phyloP scores from a whole-genome alignment of 1,140 invertebrate genomes.

The Cataglyphis hispanica region DNA sequence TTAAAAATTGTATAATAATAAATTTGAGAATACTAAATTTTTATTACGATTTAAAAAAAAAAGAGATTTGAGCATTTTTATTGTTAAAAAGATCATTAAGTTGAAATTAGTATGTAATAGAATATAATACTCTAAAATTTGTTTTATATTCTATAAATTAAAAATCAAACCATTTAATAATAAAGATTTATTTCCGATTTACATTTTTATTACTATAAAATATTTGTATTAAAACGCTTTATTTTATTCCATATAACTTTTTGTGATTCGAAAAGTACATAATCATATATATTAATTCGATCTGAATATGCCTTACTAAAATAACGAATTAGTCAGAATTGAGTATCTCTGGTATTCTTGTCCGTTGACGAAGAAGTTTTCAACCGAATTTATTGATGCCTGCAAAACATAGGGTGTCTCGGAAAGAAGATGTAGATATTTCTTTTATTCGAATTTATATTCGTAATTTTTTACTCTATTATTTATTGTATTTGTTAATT shows the following conservation, averaged over 20 bases:
- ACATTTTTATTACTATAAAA: neutral
- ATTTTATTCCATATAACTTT: neutral
- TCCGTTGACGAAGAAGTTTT: slow-evolving; percentile 34
- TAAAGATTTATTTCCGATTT: neutral
- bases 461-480: neutral
- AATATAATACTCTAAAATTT: neutral
- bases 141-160: slow-evolving; percentile 2
- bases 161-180: neutral
- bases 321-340: slow-evolving; percentile 43
- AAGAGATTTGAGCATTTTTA: neutral
- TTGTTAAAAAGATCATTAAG: neutral
- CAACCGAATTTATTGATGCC: slow-evolving; percentile 21
- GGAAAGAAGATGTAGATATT: neutral
- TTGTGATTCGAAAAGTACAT: neutral
- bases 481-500: neutral
- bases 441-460: neutral
- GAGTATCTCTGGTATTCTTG: slow-evolving; percentile 28
- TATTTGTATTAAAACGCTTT: neutral
- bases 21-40: neutral
- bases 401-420: neutral
- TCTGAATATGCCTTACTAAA: neutral
- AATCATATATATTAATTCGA: neutral
- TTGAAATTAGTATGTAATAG: neutral
- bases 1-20: neutral
- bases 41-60: no score